Evolutionary conservation across 2,113 vertebrate genomes (phyloP).

Genomic region (Macquaria ambigua): DNA sequence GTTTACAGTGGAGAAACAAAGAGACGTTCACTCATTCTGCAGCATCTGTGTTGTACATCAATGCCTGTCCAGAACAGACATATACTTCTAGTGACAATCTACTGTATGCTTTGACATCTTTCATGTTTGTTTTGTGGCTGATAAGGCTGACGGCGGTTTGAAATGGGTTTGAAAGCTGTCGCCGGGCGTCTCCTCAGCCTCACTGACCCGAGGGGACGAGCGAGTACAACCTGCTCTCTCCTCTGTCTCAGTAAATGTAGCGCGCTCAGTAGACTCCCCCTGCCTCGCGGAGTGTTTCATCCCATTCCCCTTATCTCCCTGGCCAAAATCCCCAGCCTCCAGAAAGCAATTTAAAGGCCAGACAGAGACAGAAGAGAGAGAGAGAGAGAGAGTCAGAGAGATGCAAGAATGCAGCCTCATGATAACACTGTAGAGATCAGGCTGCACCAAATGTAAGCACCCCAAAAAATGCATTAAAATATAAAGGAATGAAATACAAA

Average conservation of each 20-base stretch:
- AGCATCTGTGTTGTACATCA: neutral
- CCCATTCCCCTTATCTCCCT: conserved; percentile 70
- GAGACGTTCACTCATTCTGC: neutral
- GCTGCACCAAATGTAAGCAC: neutral
- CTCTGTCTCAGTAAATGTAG: conserved; percentile 48
- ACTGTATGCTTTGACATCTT: conserved; percentile 7
- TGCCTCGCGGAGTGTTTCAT: conserved; percentile 59
- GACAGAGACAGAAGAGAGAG: conserved; percentile 42
- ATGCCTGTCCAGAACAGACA: neutral
- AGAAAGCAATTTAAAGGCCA: conserved; percentile 79
- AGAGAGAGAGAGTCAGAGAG: conserved; percentile 13
- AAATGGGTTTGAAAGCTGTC: conserved; percentile 21
- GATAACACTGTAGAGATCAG: conserved; percentile 47
- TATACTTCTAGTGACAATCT: neutral
- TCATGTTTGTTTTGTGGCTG: conserved; percentile 33
- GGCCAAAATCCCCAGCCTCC: conserved; percentile 71
- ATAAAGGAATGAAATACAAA: neutral
- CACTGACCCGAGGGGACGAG: conserved; percentile 40
- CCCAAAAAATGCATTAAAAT: neutral
- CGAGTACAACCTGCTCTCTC: conserved; percentile 32
- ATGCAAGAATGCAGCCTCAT: conserved; percentile 41
- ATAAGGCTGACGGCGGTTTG: neutral
- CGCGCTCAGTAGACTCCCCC: conserved; percentile 17
- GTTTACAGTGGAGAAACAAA: conserved; percentile 1
- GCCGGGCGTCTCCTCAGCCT: conserved; percentile 1